Evolutionary conservation across 2,888 invertebrate species (phyloP), one percentile per base, ranked within the genome.

Genomic region (Tenthredo mesomela): DNA sequence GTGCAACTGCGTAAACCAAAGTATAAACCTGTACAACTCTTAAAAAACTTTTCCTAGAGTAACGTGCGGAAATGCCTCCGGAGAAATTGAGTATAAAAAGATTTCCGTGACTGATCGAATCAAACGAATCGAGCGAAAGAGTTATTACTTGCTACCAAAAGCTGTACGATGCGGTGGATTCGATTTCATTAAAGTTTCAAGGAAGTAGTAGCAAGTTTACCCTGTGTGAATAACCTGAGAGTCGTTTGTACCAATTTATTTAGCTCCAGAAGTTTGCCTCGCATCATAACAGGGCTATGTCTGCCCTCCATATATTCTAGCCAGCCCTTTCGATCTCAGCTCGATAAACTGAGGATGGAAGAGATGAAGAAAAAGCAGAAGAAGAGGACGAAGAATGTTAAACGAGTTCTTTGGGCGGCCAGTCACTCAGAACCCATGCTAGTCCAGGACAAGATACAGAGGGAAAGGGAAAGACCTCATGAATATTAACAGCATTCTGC

Each of bases 381-480:
- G 43, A 33, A 61, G 84, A 43, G 47, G 77, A 61, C 37, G 47
- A 43, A 84, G 84, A 80, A 84, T 84, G 84, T 84, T 84, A 84
- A 84, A 84, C 84, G 84, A 84, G 84, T 84, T 84, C 84, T 84
- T 84, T 73, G 84, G 75, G 75, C 73, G 84, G 84, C 75, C 18
- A 84, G 71, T 75, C 75, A 84, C 58, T 75, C 84, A 67, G 84
- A 25, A 43, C 65, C 25, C 33, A 18, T 40, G 50, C 65, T 67
- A 84, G 84, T 84, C 67, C 61, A 61, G 77, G 65, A 70, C 83
- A 70, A 67, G 70, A 84, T 58, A 43, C 40, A 61, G 80, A 61
- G 61, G 80, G 61, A 75, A 75, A 61, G 29, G 80, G 61, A 75
- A 75, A 61, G 29, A 50, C 12, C 78, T 84, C 84, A 84, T 84